Evolutionary conservation across 2,888 invertebrate genomes (phyloP), one percentile per base, ranked within the genome.

Genomic region (Drosophila stalkeri): DNA sequence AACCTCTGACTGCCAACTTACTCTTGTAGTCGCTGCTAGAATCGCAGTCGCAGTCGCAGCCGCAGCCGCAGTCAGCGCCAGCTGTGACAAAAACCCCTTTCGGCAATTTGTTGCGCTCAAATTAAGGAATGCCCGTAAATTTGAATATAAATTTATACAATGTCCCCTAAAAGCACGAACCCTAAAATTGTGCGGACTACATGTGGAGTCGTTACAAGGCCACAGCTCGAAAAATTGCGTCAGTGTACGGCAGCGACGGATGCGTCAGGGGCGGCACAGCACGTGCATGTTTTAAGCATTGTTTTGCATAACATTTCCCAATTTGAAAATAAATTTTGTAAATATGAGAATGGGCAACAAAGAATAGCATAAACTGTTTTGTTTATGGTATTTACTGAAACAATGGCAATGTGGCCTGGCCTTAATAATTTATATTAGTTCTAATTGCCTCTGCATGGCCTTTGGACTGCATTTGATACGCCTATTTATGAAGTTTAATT

Each of bases 131-230:
- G 66, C 67, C 78, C 71, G 71, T 81, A 89, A 81, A 88, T 85
- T 88, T 89, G 78, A 89, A 85, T 84, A 86, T 81, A 75, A 85
- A 89, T 89, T 85, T 88, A 69, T 81, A 64, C 73, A 77, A 71
- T 67, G 69, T 74, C 66, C 81, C 49, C 20, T 11, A 59, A 60
- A 63, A 74, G 46, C 39, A 61, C 31, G 23, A 72, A 41, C 16
- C 60, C 44, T 23, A 44, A 51, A 51, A 35, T 23, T 56, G 49
- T 43, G 46, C n/a, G 43, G 69, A 44, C 72, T 70, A 67, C 66
- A 70, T 62, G 62, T 41, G 64, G 18, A 57, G 39, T 39, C 33
- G 43, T 44, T 56, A 47, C 61, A 35, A 44, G 31, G 39, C 61
- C 76, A 20, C 47, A 23, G 61, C 27, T 31, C 27, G 14, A n/a